Conservation (phyloP, 2,113 vertebrate genomes). For the Callipepla squamata region DNA sequence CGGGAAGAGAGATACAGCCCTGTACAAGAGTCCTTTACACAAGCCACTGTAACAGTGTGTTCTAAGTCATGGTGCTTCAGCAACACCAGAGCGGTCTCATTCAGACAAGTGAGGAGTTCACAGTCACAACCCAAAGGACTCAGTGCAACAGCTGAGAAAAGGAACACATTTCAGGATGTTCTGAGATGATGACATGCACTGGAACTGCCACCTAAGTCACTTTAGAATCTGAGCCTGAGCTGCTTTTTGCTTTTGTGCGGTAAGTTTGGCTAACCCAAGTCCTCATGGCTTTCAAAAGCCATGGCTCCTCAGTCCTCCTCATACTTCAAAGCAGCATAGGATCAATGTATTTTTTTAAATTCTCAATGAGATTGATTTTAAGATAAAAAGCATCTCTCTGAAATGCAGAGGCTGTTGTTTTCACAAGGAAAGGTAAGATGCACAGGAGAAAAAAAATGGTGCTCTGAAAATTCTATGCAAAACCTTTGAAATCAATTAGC, state of each 20-base stretch:
- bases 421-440: constrained; percentile 1
- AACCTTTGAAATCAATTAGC: constrained; percentile 30
- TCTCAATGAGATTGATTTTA: not conserved
- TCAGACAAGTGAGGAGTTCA: not conserved
- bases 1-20: not conserved
- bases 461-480: not conserved
- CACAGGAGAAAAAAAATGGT: not conserved
- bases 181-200: not conserved
- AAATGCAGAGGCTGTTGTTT: not conserved
- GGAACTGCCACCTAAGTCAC: not conserved
- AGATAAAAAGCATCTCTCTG: not conserved
- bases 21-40: fast-evolving
- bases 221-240: not conserved
- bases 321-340: not conserved
- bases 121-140: not conserved
- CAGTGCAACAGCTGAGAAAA: not conserved
- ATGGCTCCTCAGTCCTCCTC: constrained; percentile 26
- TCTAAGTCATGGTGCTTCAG: not conserved
- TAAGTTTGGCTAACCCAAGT: constrained; percentile 14
- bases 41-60: fast-evolving
- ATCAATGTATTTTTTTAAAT: constrained; percentile 28
- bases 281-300: constrained; percentile 51
- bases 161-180: not conserved
- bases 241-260: constrained; percentile 13
- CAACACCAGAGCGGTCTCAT: fast-evolving